A percentile compares a stretch with the other conserved stretches of the same genome.
phyloP scores from a whole-genome alignment of 2,888 invertebrate genomes.

The Noctua janthe region DNA sequence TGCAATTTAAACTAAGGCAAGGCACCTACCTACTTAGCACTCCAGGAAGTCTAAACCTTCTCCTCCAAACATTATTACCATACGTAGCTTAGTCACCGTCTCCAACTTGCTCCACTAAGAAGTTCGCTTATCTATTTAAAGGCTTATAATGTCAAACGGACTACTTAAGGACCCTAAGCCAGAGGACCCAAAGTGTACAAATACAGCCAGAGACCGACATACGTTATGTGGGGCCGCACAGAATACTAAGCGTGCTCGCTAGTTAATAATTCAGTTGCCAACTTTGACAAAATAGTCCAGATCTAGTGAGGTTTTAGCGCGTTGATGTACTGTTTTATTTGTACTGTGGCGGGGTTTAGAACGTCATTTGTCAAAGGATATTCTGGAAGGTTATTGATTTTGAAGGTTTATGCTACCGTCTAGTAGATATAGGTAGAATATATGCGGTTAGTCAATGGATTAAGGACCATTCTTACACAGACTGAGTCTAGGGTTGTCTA shows the following conservation, averaged over 20 bases:
- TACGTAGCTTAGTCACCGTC: conserved; percentile 20
- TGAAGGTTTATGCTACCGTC: background rate
- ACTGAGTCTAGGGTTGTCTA: background rate
- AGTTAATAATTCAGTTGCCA: conserved; percentile 56
- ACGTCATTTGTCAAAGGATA: conserved; percentile 18
- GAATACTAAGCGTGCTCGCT: conserved; percentile 54
- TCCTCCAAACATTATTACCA: conserved; percentile 30
- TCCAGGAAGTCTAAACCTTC: conserved; percentile 28
- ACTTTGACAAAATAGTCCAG: conserved; percentile 55
- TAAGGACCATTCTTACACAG: background rate
- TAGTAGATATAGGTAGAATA: background rate
- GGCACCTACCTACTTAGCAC: background rate
- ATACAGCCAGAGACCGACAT: conserved; percentile 48
- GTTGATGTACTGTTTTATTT: conserved; percentile 40
- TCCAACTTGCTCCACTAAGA: conserved; percentile 38
- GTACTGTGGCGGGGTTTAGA: conserved; percentile 9
- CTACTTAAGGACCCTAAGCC: conserved; percentile 53
- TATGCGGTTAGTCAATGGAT: background rate
- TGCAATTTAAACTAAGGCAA: conserved; percentile 16
- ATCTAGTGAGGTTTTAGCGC: conserved; percentile 28
- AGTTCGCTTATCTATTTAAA: conserved; percentile 56
- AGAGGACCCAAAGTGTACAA: conserved; percentile 39
- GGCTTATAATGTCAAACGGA: conserved; percentile 57
- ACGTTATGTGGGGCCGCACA: conserved; percentile 42
- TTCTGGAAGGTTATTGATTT: background rate